Percentiles rank a stretch among this genome's conserved stretches.
phyloP scores from a whole-genome alignment of 2,888 invertebrate species.

The Alsophila aescularia region DNA sequence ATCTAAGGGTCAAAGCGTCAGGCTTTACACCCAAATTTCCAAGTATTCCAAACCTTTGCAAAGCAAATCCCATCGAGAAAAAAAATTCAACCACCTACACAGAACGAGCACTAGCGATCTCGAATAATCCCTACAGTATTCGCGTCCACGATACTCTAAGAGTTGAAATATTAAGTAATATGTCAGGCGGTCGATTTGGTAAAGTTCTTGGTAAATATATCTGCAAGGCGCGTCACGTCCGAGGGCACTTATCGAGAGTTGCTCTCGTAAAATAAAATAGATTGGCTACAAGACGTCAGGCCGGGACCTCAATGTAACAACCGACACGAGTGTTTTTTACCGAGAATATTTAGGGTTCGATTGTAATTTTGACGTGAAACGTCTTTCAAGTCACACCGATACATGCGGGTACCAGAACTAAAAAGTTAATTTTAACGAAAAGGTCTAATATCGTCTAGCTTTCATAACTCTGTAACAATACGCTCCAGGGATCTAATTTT shows the following conservation, averaged over 20 bases:
- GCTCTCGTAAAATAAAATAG: constrained; percentile 71
- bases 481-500: no score
- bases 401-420: no score
- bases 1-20: no score
- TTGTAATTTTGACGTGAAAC: constrained; percentile 3
- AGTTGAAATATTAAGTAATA: constrained; percentile 34
- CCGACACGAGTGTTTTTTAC: constrained; percentile 24
- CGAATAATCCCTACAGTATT: constrained; percentile 12
- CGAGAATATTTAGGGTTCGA: background rate
- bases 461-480: no score
- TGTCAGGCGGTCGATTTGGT: constrained; percentile 35
- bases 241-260: constrained; percentile 61
- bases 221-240: constrained; percentile 60
- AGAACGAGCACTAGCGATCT: background rate
- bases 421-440: no score
- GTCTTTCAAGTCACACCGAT: no score
- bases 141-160: constrained; percentile 15
- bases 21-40: background rate
- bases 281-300: constrained; percentile 55
- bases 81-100: background rate
- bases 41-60: background rate
- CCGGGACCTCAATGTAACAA: constrained; percentile 27
- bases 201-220: constrained; percentile 43
- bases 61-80: background rate
- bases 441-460: no score